A percentile compares a stretch with the other conserved stretches of the same genome.
Evolutionary conservation across 92 coral and sea anemone genomes (phyloP).

Genomic region (Ricordea florida): DNA sequence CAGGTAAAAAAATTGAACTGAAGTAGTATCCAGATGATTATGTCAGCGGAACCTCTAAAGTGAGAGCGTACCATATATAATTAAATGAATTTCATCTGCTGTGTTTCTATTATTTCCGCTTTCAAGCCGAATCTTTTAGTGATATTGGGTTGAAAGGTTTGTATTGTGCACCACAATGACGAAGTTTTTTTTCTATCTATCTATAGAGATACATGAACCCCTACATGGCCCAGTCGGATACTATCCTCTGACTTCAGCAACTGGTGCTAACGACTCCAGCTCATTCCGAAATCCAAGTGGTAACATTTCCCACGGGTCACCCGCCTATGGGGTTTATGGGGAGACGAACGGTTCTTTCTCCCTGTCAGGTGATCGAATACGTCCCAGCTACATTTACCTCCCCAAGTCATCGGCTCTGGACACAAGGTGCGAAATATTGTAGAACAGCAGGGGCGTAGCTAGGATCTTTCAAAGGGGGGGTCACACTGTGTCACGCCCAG

Average conservation of each 20-base stretch:
- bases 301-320: background rate
- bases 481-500: no score
- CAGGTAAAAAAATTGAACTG: no score
- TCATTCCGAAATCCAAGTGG: background rate
- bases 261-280: constrained; percentile 10
- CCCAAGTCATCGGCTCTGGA: background rate
- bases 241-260: constrained; percentile 2
- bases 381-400: constrained; percentile 4
- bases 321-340: background rate
- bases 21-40: no score
- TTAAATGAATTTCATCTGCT: no score
- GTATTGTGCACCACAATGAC: no score
- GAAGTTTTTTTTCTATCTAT: no score
- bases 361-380: background rate
- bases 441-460: background rate
- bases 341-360: constrained; percentile 4
- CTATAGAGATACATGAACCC: background rate
- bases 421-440: constrained; percentile 7
- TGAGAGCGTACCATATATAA: no score
- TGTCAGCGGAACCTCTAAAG: no score
- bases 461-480: background rate
- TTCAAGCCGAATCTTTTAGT: no score
- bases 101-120: no score
- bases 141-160: no score
- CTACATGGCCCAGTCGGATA: background rate